A percentile compares a stretch with the other conserved stretches of the same genome.
phyloP scores from a whole-genome alignment of 1,140 invertebrate species.

The Meteorus sp. region DNA sequence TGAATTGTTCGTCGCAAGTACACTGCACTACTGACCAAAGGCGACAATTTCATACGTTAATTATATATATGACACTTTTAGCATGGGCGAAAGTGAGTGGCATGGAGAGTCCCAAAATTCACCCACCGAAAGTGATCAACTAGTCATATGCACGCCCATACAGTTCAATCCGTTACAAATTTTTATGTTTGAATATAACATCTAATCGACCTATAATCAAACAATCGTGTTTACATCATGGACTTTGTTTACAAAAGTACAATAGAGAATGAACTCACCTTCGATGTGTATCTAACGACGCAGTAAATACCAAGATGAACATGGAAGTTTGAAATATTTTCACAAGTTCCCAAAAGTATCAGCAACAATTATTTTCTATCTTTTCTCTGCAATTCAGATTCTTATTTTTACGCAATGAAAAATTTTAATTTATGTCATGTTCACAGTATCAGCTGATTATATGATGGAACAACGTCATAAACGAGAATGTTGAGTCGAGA shows the following conservation, averaged over 20 bases:
- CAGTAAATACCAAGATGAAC: background rate
- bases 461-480: slow-evolving; percentile 16
- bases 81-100: too few relatives aligned
- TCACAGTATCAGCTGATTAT: slow-evolving; percentile 22
- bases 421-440: background rate
- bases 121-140: too few relatives aligned
- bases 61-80: background rate
- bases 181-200: too few relatives aligned
- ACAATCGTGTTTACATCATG: too few relatives aligned
- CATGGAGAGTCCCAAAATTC: too few relatives aligned
- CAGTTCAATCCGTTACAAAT: too few relatives aligned
- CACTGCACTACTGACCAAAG: background rate
- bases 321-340: too few relatives aligned
- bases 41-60: background rate
- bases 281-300: background rate
- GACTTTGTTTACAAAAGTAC: too few relatives aligned
- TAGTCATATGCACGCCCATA: too few relatives aligned
- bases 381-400: background rate
- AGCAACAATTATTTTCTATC: background rate
- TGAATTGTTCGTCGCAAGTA: background rate
- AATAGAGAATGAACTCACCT: background rate
- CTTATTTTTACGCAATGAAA: slow-evolving; percentile 5
- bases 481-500: too few relatives aligned
- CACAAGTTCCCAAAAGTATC: background rate
- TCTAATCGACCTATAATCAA: too few relatives aligned